These are phyloP conservation scores for Prunella himalayana DNA, from an alignment of 2,113 vertebrate genomes.

Conservation along the genomic window DNA sequence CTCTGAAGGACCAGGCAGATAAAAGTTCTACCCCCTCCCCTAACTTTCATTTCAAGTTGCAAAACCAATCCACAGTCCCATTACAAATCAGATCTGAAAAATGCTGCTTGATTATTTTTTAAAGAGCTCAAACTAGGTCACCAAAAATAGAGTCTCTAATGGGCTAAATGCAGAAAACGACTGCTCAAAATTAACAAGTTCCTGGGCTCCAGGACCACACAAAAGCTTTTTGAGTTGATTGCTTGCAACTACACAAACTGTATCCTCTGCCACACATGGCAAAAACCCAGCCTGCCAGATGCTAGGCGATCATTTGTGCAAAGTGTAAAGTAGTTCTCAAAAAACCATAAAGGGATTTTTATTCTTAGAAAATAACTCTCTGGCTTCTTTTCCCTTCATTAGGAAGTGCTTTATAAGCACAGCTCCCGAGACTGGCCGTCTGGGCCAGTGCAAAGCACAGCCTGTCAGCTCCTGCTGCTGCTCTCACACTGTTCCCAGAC, in stretches of 20 bases:
- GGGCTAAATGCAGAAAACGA: constrained; percentile 67
- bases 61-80: constrained; percentile 38
- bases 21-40: background rate
- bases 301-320: constrained; percentile 39
- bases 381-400: constrained; percentile 6
- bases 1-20: background rate
- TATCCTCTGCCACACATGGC: constrained; percentile 45
- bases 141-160: constrained; percentile 68
- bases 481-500: background rate
- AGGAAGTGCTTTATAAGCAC: background rate
- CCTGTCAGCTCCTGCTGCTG: background rate
- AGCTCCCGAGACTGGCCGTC: background rate
- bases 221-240: constrained; percentile 58
- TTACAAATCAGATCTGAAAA: constrained; percentile 59
- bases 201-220: constrained; percentile 51
- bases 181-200: constrained; percentile 68
- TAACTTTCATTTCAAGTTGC: constrained; percentile 36
- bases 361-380: constrained; percentile 55
- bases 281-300: constrained; percentile 53
- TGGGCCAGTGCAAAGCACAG: background rate
- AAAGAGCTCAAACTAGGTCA: constrained; percentile 67
- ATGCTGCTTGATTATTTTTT: constrained; percentile 68
- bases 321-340: constrained; percentile 29
- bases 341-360: constrained; percentile 45
- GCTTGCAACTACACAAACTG: constrained; percentile 52